Evolutionary conservation across 2,113 vertebrate genomes (phyloP).

Genomic region (Silurus asotus): DNA sequence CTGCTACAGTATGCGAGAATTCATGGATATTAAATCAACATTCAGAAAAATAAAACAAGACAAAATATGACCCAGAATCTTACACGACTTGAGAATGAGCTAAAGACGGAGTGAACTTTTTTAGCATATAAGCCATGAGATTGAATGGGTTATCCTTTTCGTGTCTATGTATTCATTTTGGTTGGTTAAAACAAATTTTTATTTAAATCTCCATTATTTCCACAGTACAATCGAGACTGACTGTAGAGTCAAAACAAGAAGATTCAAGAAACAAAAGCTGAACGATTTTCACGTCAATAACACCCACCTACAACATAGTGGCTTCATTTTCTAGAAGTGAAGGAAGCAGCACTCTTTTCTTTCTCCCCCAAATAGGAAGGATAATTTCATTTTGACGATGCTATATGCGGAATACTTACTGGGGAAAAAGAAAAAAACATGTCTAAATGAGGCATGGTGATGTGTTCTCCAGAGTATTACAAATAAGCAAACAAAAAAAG

Average conservation of each 20-base stretch:
- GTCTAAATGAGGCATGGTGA: conserved; percentile 24
- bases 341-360: conserved; percentile 4
- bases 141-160: not conserved
- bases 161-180: not conserved
- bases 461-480: conserved; percentile 9
- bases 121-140: not conserved
- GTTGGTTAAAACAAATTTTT: not conserved
- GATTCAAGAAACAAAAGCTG: not conserved
- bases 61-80: conserved; percentile 38
- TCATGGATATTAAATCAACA: conserved; percentile 15
- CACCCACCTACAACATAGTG: conserved; percentile 11
- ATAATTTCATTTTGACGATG: conserved; percentile 11
- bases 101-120: not conserved
- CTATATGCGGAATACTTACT: conserved; percentile 10
- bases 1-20: conserved; percentile 3
- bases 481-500: conserved; percentile 22
- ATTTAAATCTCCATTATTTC: not conserved
- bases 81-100: conserved; percentile 24
- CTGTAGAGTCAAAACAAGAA: not conserved
- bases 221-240: not conserved
- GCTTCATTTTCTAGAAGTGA: conserved; percentile 4
- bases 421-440: conserved; percentile 17
- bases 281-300: not conserved
- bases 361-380: not conserved
- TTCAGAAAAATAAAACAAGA: not conserved